phyloP scores from a whole-genome alignment of 2,888 invertebrate species.

The Rhynchonema sp. region DNA sequence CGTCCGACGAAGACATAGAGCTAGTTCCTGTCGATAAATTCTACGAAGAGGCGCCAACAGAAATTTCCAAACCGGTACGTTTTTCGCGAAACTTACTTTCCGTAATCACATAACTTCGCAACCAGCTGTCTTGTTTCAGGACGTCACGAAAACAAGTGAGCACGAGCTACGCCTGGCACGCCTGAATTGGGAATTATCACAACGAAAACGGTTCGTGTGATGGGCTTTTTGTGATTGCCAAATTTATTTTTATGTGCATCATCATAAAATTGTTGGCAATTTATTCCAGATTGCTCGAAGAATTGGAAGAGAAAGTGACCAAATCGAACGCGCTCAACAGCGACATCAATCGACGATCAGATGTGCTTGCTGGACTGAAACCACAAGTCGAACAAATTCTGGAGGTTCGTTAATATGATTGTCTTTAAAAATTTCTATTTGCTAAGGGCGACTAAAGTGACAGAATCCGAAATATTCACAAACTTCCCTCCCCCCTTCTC shows the following conservation, averaged over 20 bases:
- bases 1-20: constrained; percentile 78
- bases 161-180: not conserved
- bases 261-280: not conserved
- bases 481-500: too few relatives aligned
- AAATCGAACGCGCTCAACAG: not conserved
- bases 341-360: not conserved
- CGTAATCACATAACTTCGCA: not conserved
- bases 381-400: not conserved
- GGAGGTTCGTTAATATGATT: not conserved
- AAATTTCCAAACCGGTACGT: constrained; percentile 47
- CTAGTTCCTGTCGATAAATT: constrained; percentile 64
- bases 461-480: too few relatives aligned
- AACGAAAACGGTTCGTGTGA: not conserved
- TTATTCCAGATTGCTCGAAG: not conserved
- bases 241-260: too few relatives aligned
- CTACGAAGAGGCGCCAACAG: constrained; percentile 52
- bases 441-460: too few relatives aligned
- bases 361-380: not conserved
- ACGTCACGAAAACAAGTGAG: not conserved
- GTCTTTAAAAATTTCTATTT: too few relatives aligned
- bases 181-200: not conserved
- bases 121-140: too few relatives aligned
- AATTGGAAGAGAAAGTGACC: not conserved
- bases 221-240: not conserved
- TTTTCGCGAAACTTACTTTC: not conserved